phyloP scores from a whole-genome alignment of 2,888 invertebrate genomes.

The Tenthredo amoena region DNA sequence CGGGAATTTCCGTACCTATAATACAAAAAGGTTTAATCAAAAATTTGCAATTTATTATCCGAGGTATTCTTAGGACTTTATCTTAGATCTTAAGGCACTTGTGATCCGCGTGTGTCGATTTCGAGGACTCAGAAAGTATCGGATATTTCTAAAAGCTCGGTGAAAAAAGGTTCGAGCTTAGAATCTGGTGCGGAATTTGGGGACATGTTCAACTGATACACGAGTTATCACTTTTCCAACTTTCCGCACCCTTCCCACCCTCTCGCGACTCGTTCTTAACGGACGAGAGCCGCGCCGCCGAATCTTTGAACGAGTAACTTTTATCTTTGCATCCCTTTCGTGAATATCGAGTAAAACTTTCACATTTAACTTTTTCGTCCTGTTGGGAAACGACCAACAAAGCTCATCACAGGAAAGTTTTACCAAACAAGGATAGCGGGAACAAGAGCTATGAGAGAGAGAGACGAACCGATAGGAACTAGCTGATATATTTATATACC shows the following conservation, averaged over 20 bases:
- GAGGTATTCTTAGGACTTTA: neutral
- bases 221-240: neutral
- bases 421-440: constrained; percentile 72
- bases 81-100: neutral
- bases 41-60: neutral
- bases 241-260: neutral
- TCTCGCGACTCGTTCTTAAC: neutral
- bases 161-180: neutral
- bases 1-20: neutral
- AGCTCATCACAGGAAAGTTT: constrained; percentile 76
- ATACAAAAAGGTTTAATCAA: neutral
- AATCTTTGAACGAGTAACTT: constrained; percentile 33
- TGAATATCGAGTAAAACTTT: constrained; percentile 76
- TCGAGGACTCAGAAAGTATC: neutral
- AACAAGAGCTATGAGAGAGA: constrained; percentile 50
- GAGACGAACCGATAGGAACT: constrained; percentile 30
- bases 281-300: constrained; percentile 59
- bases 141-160: neutral
- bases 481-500: constrained; percentile 40
- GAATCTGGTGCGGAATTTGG: neutral
- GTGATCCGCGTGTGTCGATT: too few relatives aligned
- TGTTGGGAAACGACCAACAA: constrained; percentile 75
- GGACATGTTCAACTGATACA: neutral
- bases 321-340: constrained; percentile 52
- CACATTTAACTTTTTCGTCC: constrained; percentile 76